Base-by-base conservation (phyloP, 2,888 invertebrate species). In the Altica lythri region DNA sequence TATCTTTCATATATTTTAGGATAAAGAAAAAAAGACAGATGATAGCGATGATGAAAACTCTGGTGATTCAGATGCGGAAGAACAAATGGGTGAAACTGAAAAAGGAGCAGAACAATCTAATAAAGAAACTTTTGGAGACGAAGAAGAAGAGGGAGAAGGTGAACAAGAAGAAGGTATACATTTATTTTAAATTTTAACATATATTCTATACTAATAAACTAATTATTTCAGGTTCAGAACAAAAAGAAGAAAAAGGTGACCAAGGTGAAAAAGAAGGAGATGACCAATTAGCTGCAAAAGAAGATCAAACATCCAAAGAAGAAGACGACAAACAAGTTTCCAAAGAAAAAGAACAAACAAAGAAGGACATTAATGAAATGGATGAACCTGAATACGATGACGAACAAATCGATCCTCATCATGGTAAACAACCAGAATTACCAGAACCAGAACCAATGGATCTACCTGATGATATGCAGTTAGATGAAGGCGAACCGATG, bases 51-150 rank as follows among this genome's bases (percentile, higher is more conserved):
- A 83, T 0, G 81, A 88, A 9, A 77, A 80, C 1, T 79, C 81
- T 10, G 82, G 88, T 18, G 83, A 89, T 57, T 88, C 91, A 13
- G 90, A 97, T 63, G 80, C 90, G 2, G 95, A 97, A 62, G 95
- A 97, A 72, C 89, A 97, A 80, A 95, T 98, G 93, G 98, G 96
- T 14, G 94, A 98, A 53, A 91, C 92, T 0, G 92, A 90, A 59
- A 86, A 89, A 67, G 88, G 85, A n/a, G 89, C 90, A 1, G 91
- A 94, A 56, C 87, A 88, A 60, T 71, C 89, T 12, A 89, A 90
- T 66, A 85, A 90, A 71, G 85, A 89, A 79, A 86, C 90, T 65
- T 90, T 89, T 89, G 89, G 88, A 2, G 90, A 90, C 2, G 93
- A 95, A 68, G 87, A 91, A 30, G 90, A 91, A 65, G 83, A 88